Conservation (phyloP, 1,140 invertebrate species). For the Carcinoscorpius rotundicauda region DNA sequence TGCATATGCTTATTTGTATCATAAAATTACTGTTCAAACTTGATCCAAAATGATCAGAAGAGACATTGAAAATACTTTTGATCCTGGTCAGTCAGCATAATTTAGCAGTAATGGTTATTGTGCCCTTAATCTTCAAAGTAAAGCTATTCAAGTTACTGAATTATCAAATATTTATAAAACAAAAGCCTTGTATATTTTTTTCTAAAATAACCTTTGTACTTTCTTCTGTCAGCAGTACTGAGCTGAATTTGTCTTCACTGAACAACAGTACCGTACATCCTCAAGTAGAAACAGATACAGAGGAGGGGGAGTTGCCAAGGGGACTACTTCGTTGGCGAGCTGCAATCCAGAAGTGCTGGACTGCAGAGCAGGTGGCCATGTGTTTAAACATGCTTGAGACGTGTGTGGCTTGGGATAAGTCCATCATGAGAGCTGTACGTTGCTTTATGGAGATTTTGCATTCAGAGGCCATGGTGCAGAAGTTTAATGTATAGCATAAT, state of each 20-base stretch:
- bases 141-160: too few species aligned
- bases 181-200: too few species aligned
- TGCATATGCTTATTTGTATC: too few species aligned
- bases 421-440: constrained; percentile 96
- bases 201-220: background rate
- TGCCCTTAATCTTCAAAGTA: too few species aligned
- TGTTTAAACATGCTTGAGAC: constrained; percentile 77
- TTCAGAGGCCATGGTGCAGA: too few species aligned
- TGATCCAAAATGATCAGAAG: too few species aligned
- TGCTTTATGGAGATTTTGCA: background rate
- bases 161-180: too few species aligned
- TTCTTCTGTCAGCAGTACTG: constrained; percentile 7
- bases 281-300: constrained; percentile 10
- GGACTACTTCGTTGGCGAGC: constrained; percentile 76
- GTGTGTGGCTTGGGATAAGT: constrained; percentile 94
- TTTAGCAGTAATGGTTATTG: too few species aligned
- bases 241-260: constrained; percentile 7
- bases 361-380: constrained; percentile 70
- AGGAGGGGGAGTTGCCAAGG: constrained; percentile 27
- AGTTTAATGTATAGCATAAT: too few species aligned
- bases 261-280: constrained; percentile 11
- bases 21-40: too few species aligned
- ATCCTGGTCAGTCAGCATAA: too few species aligned
- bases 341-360: constrained; percentile 63
- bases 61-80: too few species aligned